Conservation (phyloP, 2,797 vertebrate genomes). For the Rachycentron canadum region DNA sequence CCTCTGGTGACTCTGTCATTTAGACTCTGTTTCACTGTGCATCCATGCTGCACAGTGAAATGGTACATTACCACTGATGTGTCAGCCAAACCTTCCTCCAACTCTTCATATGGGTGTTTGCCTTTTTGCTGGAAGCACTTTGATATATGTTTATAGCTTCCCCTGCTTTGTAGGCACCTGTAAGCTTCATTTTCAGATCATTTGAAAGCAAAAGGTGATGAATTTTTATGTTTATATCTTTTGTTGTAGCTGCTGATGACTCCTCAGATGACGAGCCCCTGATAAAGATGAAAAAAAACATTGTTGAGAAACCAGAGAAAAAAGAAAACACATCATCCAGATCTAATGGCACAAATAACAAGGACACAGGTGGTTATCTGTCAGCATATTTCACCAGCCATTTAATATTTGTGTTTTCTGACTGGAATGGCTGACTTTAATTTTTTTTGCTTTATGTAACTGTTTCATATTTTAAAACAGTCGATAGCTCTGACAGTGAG, state of each 20-base stretch:
- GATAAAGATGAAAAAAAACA: constrained; percentile 40
- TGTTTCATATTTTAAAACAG: constrained; percentile 30
- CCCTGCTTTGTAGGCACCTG: too few relatives aligned
- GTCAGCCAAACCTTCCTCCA: too few relatives aligned
- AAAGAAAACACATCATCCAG: constrained; percentile 20
- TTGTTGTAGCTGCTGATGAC: constrained; percentile 33
- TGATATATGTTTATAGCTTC: too few relatives aligned
- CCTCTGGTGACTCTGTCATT: too few relatives aligned
- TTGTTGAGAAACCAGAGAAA: constrained; percentile 41
- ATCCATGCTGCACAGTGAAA: too few relatives aligned
- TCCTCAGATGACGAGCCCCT: constrained; percentile 67
- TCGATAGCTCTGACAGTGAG: constrained; percentile 49
- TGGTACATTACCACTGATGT: too few relatives aligned
- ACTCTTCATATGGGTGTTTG: too few relatives aligned
- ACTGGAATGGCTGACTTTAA: neutral
- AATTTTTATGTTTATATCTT: neutral
- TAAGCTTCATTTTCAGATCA: too few relatives aligned
- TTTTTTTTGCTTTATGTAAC: neutral
- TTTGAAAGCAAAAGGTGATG: too few relatives aligned
- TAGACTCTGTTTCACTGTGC: too few relatives aligned
- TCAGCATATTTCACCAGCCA: too few relatives aligned
- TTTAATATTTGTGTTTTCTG: neutral
- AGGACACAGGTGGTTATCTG: constrained; percentile 51
- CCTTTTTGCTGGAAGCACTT: too few relatives aligned
- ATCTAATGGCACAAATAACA: constrained; percentile 48